phyloP scores from a whole-genome alignment of 2,888 invertebrate genomes.

The Drosophila niveifrons region DNA sequence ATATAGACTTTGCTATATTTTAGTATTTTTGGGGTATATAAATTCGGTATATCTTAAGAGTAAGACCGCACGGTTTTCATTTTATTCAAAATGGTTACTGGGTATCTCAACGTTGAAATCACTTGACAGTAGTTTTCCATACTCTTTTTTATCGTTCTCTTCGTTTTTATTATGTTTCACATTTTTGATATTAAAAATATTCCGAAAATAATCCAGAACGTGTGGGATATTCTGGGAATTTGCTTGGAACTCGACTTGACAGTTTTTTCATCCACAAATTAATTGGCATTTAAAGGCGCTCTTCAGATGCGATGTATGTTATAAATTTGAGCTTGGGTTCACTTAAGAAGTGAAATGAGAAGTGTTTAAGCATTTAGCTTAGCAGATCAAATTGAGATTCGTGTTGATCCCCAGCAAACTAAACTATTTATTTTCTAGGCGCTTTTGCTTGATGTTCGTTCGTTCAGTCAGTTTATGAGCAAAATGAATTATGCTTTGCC shows the following conservation, averaged over 20 bases:
- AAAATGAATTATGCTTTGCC: conserved; percentile 82
- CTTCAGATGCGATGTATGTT: conserved; percentile 45
- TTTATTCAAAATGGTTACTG: no score
- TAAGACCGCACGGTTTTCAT: no score
- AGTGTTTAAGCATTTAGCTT: conserved; percentile 1
- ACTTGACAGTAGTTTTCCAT: no score
- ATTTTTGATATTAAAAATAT: conserved; percentile 59
- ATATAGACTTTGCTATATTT: no score
- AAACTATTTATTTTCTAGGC: conserved; percentile 26
- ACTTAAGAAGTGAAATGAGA: not conserved
- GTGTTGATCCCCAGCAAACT: conserved; percentile 1
- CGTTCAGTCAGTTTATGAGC: conserved; percentile 77
- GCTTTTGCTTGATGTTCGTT: not conserved
- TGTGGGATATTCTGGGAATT: conserved; percentile 64
- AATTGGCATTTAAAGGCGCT: conserved; percentile 74
- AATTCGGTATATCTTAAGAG: no score
- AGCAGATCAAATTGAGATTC: conserved; percentile 3
- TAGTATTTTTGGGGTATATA: no score
- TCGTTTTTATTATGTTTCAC: conserved; percentile 27
- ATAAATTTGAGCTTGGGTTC: conserved; percentile 41
- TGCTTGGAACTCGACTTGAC: conserved; percentile 50
- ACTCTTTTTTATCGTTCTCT: not conserved
- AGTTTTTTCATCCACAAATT: conserved; percentile 64
- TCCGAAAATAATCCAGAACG: conserved; percentile 44
- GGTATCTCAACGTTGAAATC: no score